Percentiles rank a stretch among this genome's conserved stretches.
These are phyloP conservation scores for Radopholus similis DNA, from an alignment of 1,140 invertebrate species.

Conservation along the genomic window DNA sequence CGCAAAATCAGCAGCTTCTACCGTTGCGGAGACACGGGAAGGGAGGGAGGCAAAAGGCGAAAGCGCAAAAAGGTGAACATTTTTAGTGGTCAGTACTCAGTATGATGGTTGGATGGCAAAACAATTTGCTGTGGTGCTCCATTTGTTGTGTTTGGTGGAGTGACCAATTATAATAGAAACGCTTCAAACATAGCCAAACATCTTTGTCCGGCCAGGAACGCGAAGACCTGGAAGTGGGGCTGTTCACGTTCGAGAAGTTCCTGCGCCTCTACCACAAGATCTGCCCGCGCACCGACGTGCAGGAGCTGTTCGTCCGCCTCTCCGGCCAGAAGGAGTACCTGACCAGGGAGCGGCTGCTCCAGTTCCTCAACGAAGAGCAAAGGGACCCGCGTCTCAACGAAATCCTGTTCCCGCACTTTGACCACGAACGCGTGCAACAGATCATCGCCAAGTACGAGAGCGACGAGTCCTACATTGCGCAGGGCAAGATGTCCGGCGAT, in stretches of 20 bases:
- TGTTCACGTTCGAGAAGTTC: conserved; percentile 98
- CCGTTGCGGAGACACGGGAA: neutral
- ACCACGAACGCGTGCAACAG: conserved; percentile 84
- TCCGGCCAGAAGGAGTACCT: conserved; percentile 60
- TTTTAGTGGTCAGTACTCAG: conserved; percentile 7
- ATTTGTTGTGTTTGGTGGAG: neutral
- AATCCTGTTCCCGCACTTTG: conserved; percentile 94
- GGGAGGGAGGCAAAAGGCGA: neutral
- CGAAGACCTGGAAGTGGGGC: conserved; percentile 85
- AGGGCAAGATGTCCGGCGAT: conserved; percentile 78
- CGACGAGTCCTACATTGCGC: conserved; percentile 73
- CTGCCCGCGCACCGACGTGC: conserved; percentile 96
- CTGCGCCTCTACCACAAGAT: conserved; percentile 97
- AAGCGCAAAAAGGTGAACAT: neutral
- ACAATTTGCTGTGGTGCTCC: conserved; percentile 24
- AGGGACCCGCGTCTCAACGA: conserved; percentile 96
- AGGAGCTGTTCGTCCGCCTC: conserved; percentile 94
- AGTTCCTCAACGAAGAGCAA: conserved; percentile 81
- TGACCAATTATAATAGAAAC: neutral
- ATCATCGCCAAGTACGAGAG: conserved; percentile 91
- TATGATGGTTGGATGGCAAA: conserved; percentile 37
- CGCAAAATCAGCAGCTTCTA: conserved; percentile 18
- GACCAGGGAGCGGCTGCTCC: conserved; percentile 69
- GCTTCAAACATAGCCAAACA: neutral
- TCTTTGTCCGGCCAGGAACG: conserved; percentile 53